These are phyloP conservation scores for Acrocephalus arundinaceus DNA, from an alignment of 2,113 vertebrate genomes.

Conservation along the genomic window DNA sequence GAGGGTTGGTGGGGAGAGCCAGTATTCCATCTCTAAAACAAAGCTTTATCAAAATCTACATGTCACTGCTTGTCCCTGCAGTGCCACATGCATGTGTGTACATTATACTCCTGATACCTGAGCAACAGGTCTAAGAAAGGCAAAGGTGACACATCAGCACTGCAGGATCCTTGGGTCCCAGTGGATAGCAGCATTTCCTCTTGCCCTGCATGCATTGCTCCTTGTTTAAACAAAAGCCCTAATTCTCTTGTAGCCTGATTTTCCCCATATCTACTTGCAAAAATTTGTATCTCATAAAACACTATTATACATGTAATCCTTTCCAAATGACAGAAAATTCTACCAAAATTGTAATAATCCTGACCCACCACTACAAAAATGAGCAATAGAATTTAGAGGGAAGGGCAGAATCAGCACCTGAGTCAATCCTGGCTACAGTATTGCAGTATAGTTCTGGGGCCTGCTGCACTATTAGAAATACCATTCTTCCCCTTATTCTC, in stretches of 20 bases:
- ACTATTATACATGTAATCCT: background rate
- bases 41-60: background rate
- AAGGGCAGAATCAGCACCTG: background rate
- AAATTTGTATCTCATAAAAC: background rate
- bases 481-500: background rate
- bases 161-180: background rate
- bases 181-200: background rate
- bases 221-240: background rate
- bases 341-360: background rate
- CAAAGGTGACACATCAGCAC: background rate
- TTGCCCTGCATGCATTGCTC: background rate
- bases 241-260: background rate
- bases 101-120: accelerated
- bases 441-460: background rate
- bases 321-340: background rate
- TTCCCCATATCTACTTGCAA: background rate
- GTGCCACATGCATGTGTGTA: background rate
- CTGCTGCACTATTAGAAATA: background rate
- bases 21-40: background rate
- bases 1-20: background rate
- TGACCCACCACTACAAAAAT: background rate
- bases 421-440: background rate
- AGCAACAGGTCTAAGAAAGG: background rate
- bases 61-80: background rate
- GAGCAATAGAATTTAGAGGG: background rate